A percentile compares a stretch with the other conserved stretches of the same genome.
phyloP scores from a whole-genome alignment of 2,888 invertebrate genomes.

The Drosophila borborema region DNA sequence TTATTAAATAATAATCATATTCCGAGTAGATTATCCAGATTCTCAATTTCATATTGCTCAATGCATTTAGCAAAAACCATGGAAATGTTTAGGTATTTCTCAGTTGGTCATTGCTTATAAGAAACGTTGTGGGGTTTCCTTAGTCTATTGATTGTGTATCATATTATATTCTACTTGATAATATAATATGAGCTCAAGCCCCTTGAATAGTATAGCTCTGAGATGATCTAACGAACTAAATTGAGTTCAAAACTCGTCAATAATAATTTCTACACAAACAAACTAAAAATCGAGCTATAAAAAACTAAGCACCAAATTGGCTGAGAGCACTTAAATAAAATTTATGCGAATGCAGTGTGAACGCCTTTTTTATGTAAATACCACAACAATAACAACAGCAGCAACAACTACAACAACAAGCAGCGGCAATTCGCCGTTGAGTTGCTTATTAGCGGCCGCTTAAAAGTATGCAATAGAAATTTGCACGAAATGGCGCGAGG shows the following conservation, averaged over 20 bases:
- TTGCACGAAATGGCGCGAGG: slow-evolving; percentile 50
- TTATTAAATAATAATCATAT: background rate
- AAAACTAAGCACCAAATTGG: background rate
- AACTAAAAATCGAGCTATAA: background rate
- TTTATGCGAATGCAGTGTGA: slow-evolving; percentile 49
- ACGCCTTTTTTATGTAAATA: slow-evolving; percentile 58
- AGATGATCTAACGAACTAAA: background rate
- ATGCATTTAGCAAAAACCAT: too few relatives aligned
- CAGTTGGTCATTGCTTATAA: too few relatives aligned
- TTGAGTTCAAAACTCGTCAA: background rate
- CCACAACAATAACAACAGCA: slow-evolving; percentile 6
- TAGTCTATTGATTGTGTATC: too few relatives aligned
- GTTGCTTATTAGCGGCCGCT: slow-evolving; percentile 62
- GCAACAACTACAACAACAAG: background rate
- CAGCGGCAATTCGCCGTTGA: slow-evolving; percentile 16
- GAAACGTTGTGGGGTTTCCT: too few relatives aligned
- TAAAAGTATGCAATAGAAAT: slow-evolving; percentile 65
- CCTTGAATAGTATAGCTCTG: too few relatives aligned
- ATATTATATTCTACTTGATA: background rate
- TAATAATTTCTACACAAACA: background rate
- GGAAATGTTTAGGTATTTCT: background rate
- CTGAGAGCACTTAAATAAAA: slow-evolving; percentile 27
- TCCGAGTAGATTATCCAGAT: background rate
- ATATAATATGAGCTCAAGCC: too few relatives aligned
- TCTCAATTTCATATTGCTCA: too few relatives aligned